Base-by-base conservation (phyloP, 2,113 vertebrate species). In the Cettia cetti region DNA sequence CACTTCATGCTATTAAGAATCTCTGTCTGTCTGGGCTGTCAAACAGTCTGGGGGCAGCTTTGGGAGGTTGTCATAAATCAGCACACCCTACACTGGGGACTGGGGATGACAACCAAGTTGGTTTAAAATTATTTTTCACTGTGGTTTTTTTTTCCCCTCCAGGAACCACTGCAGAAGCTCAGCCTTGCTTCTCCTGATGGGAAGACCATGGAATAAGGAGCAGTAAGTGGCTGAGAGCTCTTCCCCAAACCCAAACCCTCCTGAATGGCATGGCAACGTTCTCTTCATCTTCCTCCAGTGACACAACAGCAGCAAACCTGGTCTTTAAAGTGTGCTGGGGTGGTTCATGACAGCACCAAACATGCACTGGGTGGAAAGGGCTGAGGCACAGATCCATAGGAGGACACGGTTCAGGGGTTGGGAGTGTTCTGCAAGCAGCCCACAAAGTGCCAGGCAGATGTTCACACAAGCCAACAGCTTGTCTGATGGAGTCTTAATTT, bases 1-100 rank as follows among this genome's bases (percentile, higher is more conserved):
- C 84, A 50, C 81, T 13, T 5, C 39, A 33, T 0, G 7, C 92
- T 49, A 88, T 96, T 93, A 92, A 96, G 85, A 94, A 95, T 96
- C 90, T 68, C 10, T 87, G 94, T 90, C 94, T 92, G 90, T 92
- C 96, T 96, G 90, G 57, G 69, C 90, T 96, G 95, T 96, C 94
- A 94, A 90, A 80, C 49, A 65, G 92, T 94, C 93, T 94, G 93
- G 74, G 52, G 65, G 89, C 91, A 91, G 91, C 88, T 88, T 59
- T 88, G 82, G 68, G 82, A 94, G 63, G 71, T 24, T 95, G 87
- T 70, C 85, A 94, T 97, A 92, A 96, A 96, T 97, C 93, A 94
- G 47, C 0, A 16, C 76, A 71, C 68, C 82, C 92, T 90, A 19
- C 71, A 18, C n/a, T 54, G 63, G n/a, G 66, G 65, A 52, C 65